Evolutionary conservation across 2,888 invertebrate species (phyloP), one percentile per base, ranked within the genome.

Genomic region (Panorpa germanica): DNA sequence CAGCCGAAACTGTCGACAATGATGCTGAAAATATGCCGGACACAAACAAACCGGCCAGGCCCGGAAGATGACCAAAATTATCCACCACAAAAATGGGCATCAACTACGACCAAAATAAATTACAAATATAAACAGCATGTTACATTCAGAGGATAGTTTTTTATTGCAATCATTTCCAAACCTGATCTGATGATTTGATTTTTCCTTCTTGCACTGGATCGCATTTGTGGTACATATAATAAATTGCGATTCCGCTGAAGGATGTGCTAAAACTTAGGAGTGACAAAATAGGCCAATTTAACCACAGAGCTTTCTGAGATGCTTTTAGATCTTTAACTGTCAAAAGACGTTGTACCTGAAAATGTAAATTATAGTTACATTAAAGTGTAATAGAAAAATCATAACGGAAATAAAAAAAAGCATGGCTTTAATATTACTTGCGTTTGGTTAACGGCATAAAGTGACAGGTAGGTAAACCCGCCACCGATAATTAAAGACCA

Each of bases 1-100:
- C 74, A 1, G 91, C 86, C 0, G 90, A 91, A 34, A 93, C 76
- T 0, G 90, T 88, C 25, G 90, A 88, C 7, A 91, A 59, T 1
- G 88, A 80, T 1, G 85, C 91, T 41, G 85, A 85, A 48, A 91
- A 88, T 35, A 93, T 77, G 3, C 90, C 78, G 4, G 90, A 82
- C 1, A 90, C 76, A 47, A 91, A 90, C 13, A 93, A 59, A 0
- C 93, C 93, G 0, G 86, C 70, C 12, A 93, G 45, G 0, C 90
- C 91, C 0, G 82, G 80, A 29, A 69, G 53, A 28, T 63, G 45
- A 1, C 64, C 57, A 43, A 55, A 15, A 10, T 17, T 69, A 37
- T 80, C 73, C 37, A 80, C 69, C 12, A 81, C 78, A 47, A 74
- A 82, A 32, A 67, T 61, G 1, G 81, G 80, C 75, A 82, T 74